These are phyloP conservation scores for Bubo bubo DNA, from an alignment of 2,113 vertebrate species.

Conservation along the genomic window DNA sequence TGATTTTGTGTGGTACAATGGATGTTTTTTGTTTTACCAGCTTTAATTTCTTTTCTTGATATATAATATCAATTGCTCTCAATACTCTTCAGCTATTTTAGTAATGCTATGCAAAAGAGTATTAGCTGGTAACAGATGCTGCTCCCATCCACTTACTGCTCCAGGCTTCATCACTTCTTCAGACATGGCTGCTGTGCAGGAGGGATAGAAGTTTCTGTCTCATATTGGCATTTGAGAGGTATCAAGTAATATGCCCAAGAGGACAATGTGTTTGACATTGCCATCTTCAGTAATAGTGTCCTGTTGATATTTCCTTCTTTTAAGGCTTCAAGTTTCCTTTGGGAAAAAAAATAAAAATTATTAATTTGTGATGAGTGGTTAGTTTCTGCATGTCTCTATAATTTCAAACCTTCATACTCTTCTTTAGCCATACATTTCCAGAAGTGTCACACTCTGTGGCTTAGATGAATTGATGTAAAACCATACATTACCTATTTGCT, in stretches of 20 bases:
- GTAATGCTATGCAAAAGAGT: background rate
- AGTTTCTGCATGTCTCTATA: background rate
- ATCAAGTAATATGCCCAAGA: background rate
- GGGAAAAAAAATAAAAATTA: background rate
- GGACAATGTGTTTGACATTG: background rate
- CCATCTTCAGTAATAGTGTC: background rate
- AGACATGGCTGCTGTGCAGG: background rate
- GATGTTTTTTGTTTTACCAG: background rate
- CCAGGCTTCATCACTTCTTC: background rate
- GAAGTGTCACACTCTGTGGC: fast-evolving
- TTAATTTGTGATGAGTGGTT: background rate
- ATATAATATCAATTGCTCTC: background rate
- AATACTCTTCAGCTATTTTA: background rate
- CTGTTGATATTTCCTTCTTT: background rate
- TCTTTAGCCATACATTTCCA: background rate
- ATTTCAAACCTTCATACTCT: background rate
- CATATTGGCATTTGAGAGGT: background rate
- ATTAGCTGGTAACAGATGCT: background rate
- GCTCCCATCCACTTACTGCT: background rate
- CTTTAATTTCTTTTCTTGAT: background rate
- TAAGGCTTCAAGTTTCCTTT: background rate
- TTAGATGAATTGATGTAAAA: background rate
- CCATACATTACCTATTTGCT: background rate
- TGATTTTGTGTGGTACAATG: background rate
- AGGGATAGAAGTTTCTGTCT: background rate